A percentile compares a stretch with the other conserved stretches of the same genome.
Evolutionary conservation across 92 coral and sea anemone species (phyloP).

Genomic region (Siderastrea siderea): DNA sequence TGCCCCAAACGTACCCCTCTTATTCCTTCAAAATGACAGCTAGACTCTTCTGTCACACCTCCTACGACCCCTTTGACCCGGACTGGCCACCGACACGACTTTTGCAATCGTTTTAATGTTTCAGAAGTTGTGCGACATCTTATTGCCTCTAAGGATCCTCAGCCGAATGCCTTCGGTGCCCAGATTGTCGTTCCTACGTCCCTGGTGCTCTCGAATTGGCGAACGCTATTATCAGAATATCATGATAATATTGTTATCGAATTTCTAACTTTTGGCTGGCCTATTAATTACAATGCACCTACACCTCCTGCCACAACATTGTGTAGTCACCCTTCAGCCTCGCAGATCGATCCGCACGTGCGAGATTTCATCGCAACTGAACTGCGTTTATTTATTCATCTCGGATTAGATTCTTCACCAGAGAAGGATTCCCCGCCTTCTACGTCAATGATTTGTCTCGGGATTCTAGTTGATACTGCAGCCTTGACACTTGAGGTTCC

Average conservation of each 20-base stretch:
- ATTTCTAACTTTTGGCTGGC: neutral
- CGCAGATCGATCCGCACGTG: conserved; percentile 13
- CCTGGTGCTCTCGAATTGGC: neutral
- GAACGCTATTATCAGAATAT: neutral
- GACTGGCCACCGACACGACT: too few species aligned
- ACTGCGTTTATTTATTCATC: neutral
- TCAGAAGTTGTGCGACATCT: conserved; percentile 9
- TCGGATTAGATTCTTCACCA: neutral
- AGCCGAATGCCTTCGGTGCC: conserved; percentile 25
- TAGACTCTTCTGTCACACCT: too few species aligned
- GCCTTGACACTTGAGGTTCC: conserved; percentile 17
- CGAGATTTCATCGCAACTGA: conserved; percentile 21
- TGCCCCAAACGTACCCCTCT: too few species aligned
- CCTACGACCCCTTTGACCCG: too few species aligned
- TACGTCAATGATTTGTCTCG: conserved; percentile 1
- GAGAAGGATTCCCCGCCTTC: conserved; percentile 3
- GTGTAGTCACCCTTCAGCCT: conserved; percentile 55
- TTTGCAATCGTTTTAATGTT: neutral
- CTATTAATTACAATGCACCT: conserved; percentile 6
- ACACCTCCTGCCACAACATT: conserved; percentile 13
- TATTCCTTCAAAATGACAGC: too few species aligned
- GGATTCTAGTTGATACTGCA: neutral
- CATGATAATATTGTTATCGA: conserved; percentile 16
- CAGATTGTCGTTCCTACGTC: neutral
- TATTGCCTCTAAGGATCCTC: neutral